A percentile compares a stretch with the other conserved stretches of the same genome.
phyloP scores from a whole-genome alignment of 2,113 vertebrate species.

The Pan paniscus region DNA sequence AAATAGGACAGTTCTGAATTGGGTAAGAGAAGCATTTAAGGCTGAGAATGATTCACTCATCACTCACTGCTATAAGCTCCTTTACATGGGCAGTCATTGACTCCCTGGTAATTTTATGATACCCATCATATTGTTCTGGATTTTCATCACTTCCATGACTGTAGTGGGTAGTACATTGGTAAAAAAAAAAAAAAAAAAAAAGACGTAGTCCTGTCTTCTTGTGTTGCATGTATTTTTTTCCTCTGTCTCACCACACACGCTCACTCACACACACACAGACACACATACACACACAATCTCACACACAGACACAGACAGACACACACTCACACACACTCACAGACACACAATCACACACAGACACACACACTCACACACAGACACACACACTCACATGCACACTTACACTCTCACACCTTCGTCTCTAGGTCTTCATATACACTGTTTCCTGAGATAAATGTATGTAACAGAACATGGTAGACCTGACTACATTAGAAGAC shows the following conservation, averaged over 20 bases:
- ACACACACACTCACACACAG: no score
- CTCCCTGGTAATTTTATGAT: not conserved
- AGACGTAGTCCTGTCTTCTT: not conserved
- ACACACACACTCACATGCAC: no score
- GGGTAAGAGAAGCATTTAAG: not conserved
- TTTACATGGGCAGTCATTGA: not conserved
- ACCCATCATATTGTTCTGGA: not conserved
- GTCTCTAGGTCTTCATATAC: not conserved
- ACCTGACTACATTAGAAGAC: not conserved
- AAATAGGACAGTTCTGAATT: not conserved
- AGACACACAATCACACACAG: no score
- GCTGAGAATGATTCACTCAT: not conserved
- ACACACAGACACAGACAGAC: no score
- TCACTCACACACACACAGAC: no score
- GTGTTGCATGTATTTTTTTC: not conserved
- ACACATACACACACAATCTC: no score
- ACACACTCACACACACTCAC: no score
- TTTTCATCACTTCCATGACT: not conserved
- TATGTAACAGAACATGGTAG: not conserved
- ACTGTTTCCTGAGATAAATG: not conserved
- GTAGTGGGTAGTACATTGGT: not conserved
- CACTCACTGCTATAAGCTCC: not conserved
- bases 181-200: not conserved
- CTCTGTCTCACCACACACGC: not conserved
- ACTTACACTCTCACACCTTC: not conserved